Base-by-base conservation (phyloP, 2,113 vertebrate species). In the Seriola aureovittata region DNA sequence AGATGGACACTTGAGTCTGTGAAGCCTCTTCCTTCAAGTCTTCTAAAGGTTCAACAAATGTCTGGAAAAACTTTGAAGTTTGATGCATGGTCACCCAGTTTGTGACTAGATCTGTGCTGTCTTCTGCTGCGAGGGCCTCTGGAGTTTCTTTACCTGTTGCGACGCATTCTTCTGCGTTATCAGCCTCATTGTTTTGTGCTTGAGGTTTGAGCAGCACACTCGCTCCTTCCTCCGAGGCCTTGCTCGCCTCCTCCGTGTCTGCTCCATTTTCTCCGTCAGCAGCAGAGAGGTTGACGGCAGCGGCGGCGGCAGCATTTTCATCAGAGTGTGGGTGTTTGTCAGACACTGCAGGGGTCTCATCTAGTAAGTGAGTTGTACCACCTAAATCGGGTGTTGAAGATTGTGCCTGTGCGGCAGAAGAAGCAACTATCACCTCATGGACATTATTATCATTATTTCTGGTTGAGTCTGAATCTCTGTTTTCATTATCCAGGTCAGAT, bases 11-110 rank as follows among this genome's bases (percentile, higher is more conserved):
- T 29, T 71, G n/a, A 17, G 25, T 1, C 0, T 87, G 76, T 4
- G 85, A 3, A 2, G 42, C 21, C 3, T 68, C 62, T 6, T 81
- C 87, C 46, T 55, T 91, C 16, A 93, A 62, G 65, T 95, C 94
- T 10, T 96, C 94, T 23, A 94, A 66, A 2, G 95, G 94, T 67
- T 95, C 94, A 0, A 94, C 87, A 67, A 93, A 96, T 0, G 85
- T 96, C 88, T 96, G 87, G 25, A 96, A 96, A 52, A 69, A 94
- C 80, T 85, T 93, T 19, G 94, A 91, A 0, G 81, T 64, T 57
- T 94, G 94, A 85, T 96, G 95, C 64, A 81, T 29, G 44, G 78
- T 92, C 2, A 96, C 85, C 95, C 95, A 96, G 88, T 93, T 95
- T 8, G 84, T 90, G 50, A 96, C 95, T 0, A 95, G 72, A 78